Conservation (phyloP, 2,888 invertebrate species). For the Aquatica leii region DNA sequence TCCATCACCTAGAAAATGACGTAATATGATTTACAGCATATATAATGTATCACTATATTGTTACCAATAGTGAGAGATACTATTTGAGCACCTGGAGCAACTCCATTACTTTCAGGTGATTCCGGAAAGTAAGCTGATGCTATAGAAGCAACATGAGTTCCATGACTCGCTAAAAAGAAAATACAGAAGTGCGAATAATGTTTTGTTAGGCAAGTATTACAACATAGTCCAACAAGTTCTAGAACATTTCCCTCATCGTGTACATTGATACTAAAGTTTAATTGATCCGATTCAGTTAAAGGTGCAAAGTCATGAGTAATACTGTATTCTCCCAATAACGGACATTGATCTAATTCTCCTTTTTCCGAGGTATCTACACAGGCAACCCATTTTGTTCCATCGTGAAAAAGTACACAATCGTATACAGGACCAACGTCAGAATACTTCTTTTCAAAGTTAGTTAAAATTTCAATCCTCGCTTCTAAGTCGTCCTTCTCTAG, state of each 20-base stretch:
- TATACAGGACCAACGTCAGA: slow-evolving; percentile 87
- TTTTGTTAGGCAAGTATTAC: slow-evolving; percentile 64
- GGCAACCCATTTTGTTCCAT: slow-evolving; percentile 90
- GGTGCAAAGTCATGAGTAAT: slow-evolving; percentile 79
- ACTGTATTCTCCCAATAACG: slow-evolving; percentile 82
- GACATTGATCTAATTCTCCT: slow-evolving; percentile 82
- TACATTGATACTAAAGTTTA: slow-evolving; percentile 91
- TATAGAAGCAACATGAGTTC: slow-evolving; percentile 97
- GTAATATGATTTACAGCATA: neutral
- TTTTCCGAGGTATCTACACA: slow-evolving; percentile 84
- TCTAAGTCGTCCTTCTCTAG: slow-evolving; percentile 89
- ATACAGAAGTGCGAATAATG: slow-evolving; percentile 18
- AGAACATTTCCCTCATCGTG: slow-evolving; percentile 89
- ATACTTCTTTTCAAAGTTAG: slow-evolving; percentile 86
- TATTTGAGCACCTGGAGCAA: slow-evolving; percentile 96
- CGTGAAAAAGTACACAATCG: slow-evolving; percentile 93
- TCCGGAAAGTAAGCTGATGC: slow-evolving; percentile 91
- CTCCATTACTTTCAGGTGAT: slow-evolving; percentile 87
- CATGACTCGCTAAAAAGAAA: slow-evolving; percentile 82
- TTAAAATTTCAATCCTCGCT: slow-evolving; percentile 83
- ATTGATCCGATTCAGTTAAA: slow-evolving; percentile 79
- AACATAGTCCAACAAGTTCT: slow-evolving; percentile 94
- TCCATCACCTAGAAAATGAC: slow-evolving; percentile 73
- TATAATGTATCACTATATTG: no score
- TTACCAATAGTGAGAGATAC: slow-evolving; percentile 85